A percentile compares a stretch with the other conserved stretches of the same genome.
Evolutionary conservation across 1,140 invertebrate species (phyloP).

Genomic region (Megalopta genalis): DNA sequence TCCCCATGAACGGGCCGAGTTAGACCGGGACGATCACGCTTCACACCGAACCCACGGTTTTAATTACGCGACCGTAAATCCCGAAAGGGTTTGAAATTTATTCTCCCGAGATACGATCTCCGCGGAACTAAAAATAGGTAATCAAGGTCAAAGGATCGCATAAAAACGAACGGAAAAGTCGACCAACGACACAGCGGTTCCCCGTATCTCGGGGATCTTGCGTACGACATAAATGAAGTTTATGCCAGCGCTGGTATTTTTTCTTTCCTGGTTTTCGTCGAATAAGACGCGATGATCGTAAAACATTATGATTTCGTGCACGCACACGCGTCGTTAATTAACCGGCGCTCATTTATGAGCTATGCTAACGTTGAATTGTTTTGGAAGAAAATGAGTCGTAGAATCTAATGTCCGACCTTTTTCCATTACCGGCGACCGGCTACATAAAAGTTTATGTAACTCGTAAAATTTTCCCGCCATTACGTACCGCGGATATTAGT

Average conservation of each 20-base stretch:
- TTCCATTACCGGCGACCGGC: slow-evolving; percentile 16
- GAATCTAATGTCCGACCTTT: slow-evolving; percentile 32
- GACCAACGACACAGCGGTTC: too few relatives aligned
- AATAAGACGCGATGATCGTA: neutral
- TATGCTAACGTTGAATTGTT: slow-evolving; percentile 15
- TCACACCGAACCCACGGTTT: too few relatives aligned
- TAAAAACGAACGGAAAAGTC: neutral
- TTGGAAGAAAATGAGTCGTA: slow-evolving; percentile 14
- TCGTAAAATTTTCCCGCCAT: slow-evolving; percentile 37
- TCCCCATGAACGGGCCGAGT: too few relatives aligned
- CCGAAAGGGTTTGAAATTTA: neutral
- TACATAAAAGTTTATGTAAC: slow-evolving; percentile 35
- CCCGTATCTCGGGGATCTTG: neutral
- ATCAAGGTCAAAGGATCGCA: neutral
- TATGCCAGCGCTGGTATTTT: too few relatives aligned
- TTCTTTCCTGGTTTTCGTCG: neutral
- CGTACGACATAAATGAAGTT: neutral
- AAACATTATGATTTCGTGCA: slow-evolving; percentile 24
- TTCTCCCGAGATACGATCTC: neutral
- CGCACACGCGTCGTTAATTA: slow-evolving; percentile 31
- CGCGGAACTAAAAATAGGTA: neutral
- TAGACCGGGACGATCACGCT: too few relatives aligned
- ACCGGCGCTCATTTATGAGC: slow-evolving; percentile 3
- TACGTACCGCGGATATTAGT: slow-evolving; percentile 20
- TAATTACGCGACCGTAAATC: too few relatives aligned